Evolutionary conservation across 2,113 vertebrate species (phyloP).

Genomic region (Phrynosoma blainvillii): DNA sequence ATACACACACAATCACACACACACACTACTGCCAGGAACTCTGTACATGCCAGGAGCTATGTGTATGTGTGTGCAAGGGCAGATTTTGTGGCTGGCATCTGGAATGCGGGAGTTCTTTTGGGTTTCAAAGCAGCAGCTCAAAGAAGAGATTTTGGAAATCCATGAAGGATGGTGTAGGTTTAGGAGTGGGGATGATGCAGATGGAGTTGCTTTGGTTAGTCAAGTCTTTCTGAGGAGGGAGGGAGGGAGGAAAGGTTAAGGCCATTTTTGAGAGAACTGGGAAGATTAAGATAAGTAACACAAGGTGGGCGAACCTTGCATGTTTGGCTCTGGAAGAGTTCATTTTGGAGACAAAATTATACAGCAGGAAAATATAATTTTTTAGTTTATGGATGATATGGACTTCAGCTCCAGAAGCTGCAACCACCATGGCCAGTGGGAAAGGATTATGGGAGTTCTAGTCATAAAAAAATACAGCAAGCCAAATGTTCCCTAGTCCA

Average conservation of each 20-base stretch:
- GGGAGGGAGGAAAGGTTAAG: background rate
- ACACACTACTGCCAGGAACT: background rate
- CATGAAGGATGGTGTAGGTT: background rate
- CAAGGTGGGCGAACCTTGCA: background rate
- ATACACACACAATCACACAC: background rate
- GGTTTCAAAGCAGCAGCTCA: constrained; percentile 8
- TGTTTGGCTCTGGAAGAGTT: background rate
- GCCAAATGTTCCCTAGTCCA: no score
- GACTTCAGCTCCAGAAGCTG: background rate
- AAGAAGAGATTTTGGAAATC: constrained; percentile 5
- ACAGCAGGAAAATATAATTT: no score
- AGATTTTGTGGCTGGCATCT: background rate
- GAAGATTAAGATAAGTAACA: background rate
- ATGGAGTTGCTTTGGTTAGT: background rate
- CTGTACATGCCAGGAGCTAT: no score
- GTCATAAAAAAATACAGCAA: no score
- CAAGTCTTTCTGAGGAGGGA: background rate
- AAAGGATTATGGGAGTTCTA: background rate
- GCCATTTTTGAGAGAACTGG: background rate
- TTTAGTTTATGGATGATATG: background rate
- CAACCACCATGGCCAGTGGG: no score
- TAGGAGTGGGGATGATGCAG: background rate
- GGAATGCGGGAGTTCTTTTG: background rate
- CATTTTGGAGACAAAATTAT: no score
- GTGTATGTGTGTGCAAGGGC: background rate